Conservation (phyloP, 2,797 vertebrate species). For the Astyanax mexicanus region DNA sequence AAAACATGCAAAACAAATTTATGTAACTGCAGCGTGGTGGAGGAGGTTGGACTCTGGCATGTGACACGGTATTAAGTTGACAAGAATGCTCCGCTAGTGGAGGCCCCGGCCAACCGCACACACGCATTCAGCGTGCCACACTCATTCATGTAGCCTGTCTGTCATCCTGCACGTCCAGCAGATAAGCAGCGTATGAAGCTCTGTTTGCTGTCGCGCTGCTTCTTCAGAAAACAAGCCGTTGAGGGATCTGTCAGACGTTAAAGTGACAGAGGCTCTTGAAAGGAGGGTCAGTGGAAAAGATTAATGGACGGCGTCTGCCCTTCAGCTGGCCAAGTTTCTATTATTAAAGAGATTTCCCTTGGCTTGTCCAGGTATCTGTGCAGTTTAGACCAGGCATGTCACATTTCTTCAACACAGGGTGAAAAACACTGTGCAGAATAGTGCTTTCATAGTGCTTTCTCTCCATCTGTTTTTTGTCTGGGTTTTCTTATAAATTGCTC, state of each 20-base stretch:
- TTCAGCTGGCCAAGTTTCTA: conserved; percentile 3
- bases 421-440: neutral
- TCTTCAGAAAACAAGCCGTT: neutral
- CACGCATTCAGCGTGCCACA: conserved; percentile 56
- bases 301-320: neutral
- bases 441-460: neutral
- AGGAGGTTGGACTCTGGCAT: conserved; percentile 64
- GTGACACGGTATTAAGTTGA: conserved; percentile 71
- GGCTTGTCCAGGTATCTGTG: neutral
- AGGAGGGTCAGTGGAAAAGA: conserved; percentile 1
- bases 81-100: conserved; percentile 67
- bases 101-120: conserved; percentile 61
- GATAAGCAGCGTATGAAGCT: neutral
- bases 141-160: conserved; percentile 30
- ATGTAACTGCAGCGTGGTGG: conserved; percentile 65
- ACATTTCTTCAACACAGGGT: neutral
- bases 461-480: too few relatives aligned
- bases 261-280: neutral
- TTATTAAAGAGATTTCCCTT: conserved; percentile 19
- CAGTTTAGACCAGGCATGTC: neutral
- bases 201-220: neutral
- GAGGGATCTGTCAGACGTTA: neutral
- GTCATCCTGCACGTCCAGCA: conserved; percentile 43
- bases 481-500: neutral
- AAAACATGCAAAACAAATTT: conserved; percentile 21